Percentiles rank a stretch among this genome's conserved stretches.
Conservation (phyloP, 2,797 vertebrate genomes). For the Microcaecilia unicolor region DNA sequence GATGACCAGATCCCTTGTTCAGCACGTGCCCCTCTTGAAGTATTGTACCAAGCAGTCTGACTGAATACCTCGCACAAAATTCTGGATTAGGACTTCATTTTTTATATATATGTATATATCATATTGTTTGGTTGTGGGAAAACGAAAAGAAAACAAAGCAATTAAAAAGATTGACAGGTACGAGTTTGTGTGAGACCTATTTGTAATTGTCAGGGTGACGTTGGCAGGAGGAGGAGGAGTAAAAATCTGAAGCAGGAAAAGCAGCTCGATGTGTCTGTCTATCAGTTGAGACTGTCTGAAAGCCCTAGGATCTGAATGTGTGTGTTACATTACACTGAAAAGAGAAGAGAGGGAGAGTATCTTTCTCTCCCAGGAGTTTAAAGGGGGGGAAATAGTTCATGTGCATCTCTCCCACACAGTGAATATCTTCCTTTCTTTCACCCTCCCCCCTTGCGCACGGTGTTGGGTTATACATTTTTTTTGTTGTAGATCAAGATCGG, state of each 20-base stretch:
- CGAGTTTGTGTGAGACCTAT: conserved; percentile 79
- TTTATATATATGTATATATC: too few species aligned
- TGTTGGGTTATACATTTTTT: conserved; percentile 37
- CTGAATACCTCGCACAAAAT: conserved; percentile 32
- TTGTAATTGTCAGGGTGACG: conserved; percentile 95
- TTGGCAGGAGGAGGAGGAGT: conserved; percentile 90
- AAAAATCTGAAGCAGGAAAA: conserved; percentile 83
- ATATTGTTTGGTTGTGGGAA: conserved; percentile 55
- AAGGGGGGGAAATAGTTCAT: conserved; percentile 56
- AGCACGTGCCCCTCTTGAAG: conserved; percentile 31
- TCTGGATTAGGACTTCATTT: conserved; percentile 54
- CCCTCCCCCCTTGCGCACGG: conserved; percentile 36
- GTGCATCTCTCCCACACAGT: conserved; percentile 70
- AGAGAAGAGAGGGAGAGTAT: conserved; percentile 69
- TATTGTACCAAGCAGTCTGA: conserved; percentile 29
- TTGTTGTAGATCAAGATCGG: conserved; percentile 51
- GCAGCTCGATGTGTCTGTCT: conserved; percentile 98
- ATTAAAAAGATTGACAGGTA: conserved; percentile 98
- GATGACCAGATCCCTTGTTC: conserved; percentile 26
- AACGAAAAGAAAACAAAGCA: conserved; percentile 78
- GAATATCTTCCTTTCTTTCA: conserved; percentile 53
- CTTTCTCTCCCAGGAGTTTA: conserved; percentile 81
- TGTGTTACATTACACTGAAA: conserved; percentile 79
- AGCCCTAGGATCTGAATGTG: conserved; percentile 86
- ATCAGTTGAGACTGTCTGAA: conserved; percentile 97